Base-by-base conservation (phyloP, 2,888 invertebrate species). In the Holacanthella duospinosa region DNA sequence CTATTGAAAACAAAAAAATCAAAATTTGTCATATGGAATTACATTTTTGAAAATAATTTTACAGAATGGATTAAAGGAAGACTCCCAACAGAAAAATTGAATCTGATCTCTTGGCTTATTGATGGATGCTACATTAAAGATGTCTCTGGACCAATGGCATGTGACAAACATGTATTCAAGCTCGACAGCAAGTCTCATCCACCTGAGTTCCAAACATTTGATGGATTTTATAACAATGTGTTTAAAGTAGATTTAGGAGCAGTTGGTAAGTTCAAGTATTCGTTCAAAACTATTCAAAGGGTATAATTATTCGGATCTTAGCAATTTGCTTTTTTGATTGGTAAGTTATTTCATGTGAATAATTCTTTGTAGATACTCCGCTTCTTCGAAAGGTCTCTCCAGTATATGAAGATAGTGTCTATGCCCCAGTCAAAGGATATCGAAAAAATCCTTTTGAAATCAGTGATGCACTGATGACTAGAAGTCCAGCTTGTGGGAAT, bases 371-470 rank as follows among this genome's bases (percentile, higher is more conserved):
- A 82, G 83, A 83, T 72, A 80, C 79, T 1, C 79, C 80, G 3
- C 74, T 84, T 44, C 75, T 82, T 29, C 77, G 83, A 61, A 77
- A 82, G 65, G 77, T 80, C 65, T 80, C 82, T 1, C 80, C 82
- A 3, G 79, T 79, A 26, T 84, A 83, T 72, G 75, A 77, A 63
- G 84, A 84, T 75, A 82, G 82, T 25, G 80, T 80, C 2, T 83
- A 83, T 70, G 71, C 77, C 66, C 82, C 82, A 2, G 76, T 79
- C 1, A 81, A 79, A 27, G 71, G 70, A n/a, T 74, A 77, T 21
- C 74, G 81, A 59, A 82, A 82, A 21, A 81, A 83, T 74, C 82
- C 84, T 3, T 74, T 83, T 53, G 69, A 71, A 1, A 75, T 83
- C 48, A 83, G 82, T 72, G 77, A 79, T 6, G 65, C 74, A 1